Base-by-base conservation (phyloP, 2,797 vertebrate genomes). In the Lindbergichthys nudifrons region DNA sequence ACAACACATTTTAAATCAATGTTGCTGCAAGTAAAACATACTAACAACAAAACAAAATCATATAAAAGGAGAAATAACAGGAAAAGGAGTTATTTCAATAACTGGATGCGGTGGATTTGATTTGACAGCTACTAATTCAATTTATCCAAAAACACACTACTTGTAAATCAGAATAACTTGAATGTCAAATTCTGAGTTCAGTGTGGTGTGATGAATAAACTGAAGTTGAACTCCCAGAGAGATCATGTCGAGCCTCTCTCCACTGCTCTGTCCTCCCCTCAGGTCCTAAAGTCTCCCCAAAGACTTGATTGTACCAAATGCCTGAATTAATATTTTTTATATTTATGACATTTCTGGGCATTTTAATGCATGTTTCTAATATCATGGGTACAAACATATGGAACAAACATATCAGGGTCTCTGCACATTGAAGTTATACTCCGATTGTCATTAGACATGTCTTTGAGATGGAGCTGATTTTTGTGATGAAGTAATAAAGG, bases 391-490 rank as follows among this genome's bases (percentile, higher is more conserved):
- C 57, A 46, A 64, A 64, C 43, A 48, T 65, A 42, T 75, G 58
- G 50, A 69, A 57, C 21, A 58, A 62, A 76, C 70, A 70, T 75
- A 66, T 71, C 57, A 43, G 62, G 10, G 48, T 82, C 13, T 77
- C 78, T 79, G 80, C 82, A 88, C 80, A 52, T 66, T 87, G 56
- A 57, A 43, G 59, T 21, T 74, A 14, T 21, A 4, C 30, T 71
- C 39, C 21, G 10, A 50, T 18, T 65, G 19, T 54, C 26, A 16
- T 47, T 4, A 66, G 23, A 50, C n/a, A 3, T 48, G 13, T 73
- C 26, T 66, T 14, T 3, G 10, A 62, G 13, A 75, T 70, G 42
- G 67, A 57, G 43, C n/a, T 32, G 45, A 8, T 52, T 72, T 77
- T 67, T 74, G 42, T 65, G 13, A 86, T 85, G 77, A 80, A 76